phyloP scores from a whole-genome alignment of 2,113 vertebrate genomes.

The human (Homo sapiens) region DNA sequence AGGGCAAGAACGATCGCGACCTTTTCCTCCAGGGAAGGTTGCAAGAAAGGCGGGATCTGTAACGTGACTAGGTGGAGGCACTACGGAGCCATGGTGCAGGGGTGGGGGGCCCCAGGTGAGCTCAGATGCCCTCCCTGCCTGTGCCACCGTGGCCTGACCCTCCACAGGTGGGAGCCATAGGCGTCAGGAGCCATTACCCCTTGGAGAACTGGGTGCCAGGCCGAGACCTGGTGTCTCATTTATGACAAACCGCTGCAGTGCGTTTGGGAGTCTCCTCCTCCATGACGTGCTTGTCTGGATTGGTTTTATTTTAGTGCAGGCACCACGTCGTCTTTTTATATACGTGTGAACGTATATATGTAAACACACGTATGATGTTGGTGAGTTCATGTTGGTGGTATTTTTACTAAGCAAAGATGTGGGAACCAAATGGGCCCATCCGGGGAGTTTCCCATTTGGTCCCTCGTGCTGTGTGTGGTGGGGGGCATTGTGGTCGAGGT shows the following conservation, averaged over 20 bases:
- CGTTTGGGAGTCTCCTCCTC: not conserved
- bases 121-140: not conserved
- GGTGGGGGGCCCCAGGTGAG: no score
- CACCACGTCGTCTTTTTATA: not conserved
- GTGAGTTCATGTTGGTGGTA: not conserved
- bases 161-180: fast-evolving
- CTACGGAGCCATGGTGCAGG: no score
- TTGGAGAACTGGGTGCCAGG: not conserved
- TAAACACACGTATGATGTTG: not conserved
- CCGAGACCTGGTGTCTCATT: not conserved
- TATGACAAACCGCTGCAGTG: fast-evolving
- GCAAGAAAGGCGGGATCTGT: not conserved
- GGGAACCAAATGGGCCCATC: not conserved
- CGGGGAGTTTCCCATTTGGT: not conserved
- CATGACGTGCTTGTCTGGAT: not conserved
- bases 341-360: not conserved
- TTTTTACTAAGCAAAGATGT: not conserved
- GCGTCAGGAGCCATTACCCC: fast-evolving
- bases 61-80: no score
- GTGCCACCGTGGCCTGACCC: not conserved
- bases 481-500: fast-evolving
- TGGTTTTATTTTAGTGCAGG: not conserved
- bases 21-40: fast-evolving
- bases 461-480: not conserved
- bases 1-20: fast-evolving